phyloP scores from a whole-genome alignment of 2,113 vertebrate species.

The Hemichromis elongatus region DNA sequence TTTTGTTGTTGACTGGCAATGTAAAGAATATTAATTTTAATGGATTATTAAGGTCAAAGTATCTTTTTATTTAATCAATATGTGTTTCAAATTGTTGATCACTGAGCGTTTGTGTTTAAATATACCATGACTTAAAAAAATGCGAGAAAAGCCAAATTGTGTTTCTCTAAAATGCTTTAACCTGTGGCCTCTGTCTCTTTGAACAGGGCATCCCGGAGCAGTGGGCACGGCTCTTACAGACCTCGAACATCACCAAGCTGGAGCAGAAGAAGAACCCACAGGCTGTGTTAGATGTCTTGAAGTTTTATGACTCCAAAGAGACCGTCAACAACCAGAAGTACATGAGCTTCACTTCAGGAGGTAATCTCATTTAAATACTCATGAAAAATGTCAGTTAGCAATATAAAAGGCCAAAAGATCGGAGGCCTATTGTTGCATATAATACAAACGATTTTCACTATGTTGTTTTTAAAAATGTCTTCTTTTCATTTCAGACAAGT shows the following conservation, averaged over 20 bases:
- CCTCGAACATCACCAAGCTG: conserved; percentile 97
- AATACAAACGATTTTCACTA: background rate
- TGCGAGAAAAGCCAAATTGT: background rate
- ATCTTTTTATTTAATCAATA: background rate
- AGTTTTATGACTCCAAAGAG: conserved; percentile 99
- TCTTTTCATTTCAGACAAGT: conserved; percentile 86
- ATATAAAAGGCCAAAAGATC: background rate
- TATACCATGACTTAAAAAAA: background rate
- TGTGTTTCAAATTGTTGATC: background rate
- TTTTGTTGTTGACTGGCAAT: background rate
- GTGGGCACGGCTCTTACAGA: conserved; percentile 95
- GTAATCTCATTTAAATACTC: conserved; percentile 48
- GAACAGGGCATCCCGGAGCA: conserved; percentile 94
- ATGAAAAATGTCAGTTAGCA: background rate
- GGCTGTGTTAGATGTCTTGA: conserved; percentile 94
- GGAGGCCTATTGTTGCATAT: background rate
- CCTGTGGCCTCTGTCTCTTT: background rate
- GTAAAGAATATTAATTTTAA: background rate
- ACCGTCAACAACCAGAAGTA: conserved; percentile 99
- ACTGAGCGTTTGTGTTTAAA: background rate
- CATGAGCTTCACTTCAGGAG: conserved; percentile 99
- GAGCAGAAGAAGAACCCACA: conserved; percentile 99
- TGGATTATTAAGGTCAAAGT: background rate
- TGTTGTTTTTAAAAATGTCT: background rate
- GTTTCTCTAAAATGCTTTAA: background rate